Percentiles rank a stretch among this genome's conserved stretches.
Evolutionary conservation across 2,797 vertebrate species (phyloP).

Genomic region (Malacoctenus gilli): DNA sequence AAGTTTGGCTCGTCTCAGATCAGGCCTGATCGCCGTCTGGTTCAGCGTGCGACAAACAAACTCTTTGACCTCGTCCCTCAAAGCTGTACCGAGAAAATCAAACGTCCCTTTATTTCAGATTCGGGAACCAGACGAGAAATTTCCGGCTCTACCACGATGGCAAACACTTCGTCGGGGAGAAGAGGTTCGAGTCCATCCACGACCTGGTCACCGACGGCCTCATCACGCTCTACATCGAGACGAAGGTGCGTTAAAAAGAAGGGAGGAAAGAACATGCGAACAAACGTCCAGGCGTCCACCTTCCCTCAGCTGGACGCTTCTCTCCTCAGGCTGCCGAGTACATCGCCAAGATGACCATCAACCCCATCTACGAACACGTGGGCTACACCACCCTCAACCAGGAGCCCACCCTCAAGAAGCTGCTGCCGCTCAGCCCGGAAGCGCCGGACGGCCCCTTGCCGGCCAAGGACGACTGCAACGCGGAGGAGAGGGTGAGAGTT

Average conservation of each 20-base stretch:
- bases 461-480: conserved; percentile 82
- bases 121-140: conserved; percentile 98
- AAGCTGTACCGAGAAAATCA: too few relatives aligned
- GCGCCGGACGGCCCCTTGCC: conserved; percentile 84
- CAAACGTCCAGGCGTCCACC: too few relatives aligned
- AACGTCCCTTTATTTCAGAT: conserved; percentile 78
- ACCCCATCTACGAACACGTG: conserved; percentile 98
- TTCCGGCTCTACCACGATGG: conserved; percentile 99
- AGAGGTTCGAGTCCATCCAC: conserved; percentile 97
- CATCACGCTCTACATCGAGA: conserved; percentile 97
- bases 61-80: not conserved
- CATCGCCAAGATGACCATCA: conserved; percentile 99
- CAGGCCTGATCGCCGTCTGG: too few relatives aligned
- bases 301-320: too few relatives aligned
- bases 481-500: conserved; percentile 97
- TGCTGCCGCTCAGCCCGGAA: conserved; percentile 85
- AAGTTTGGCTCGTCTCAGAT: too few relatives aligned
- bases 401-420: conserved; percentile 92
- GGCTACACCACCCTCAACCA: conserved; percentile 99
- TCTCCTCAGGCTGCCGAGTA: conserved; percentile 89
- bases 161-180: conserved; percentile 99
- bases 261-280: too few relatives aligned
- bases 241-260: conserved; percentile 85
- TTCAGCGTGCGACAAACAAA: too few relatives aligned
- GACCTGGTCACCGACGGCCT: conserved; percentile 98